These are phyloP conservation scores for Choreutis nemorana DNA, from an alignment of 2,888 invertebrate genomes.

Conservation along the genomic window DNA sequence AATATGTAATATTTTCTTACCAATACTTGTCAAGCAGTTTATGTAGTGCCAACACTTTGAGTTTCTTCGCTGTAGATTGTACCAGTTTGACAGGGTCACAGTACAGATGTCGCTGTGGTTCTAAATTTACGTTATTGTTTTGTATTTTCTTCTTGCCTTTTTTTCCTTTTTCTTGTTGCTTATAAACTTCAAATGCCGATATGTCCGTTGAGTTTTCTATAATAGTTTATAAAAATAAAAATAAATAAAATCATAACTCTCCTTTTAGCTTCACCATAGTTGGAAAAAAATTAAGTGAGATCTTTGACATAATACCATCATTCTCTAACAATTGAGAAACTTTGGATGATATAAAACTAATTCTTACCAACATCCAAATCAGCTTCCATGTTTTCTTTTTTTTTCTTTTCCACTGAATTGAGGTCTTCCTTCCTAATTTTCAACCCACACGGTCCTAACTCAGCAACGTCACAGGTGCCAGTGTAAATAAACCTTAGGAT, in stretches of 20 bases:
- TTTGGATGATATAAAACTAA: neutral
- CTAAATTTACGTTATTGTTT: constrained; percentile 23
- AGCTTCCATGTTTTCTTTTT: constrained; percentile 26
- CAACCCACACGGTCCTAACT: constrained; percentile 54
- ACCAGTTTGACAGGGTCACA: constrained; percentile 65
- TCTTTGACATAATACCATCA: no score
- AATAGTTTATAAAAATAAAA: constrained; percentile 4
- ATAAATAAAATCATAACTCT: neutral
- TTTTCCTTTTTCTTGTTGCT: constrained; percentile 21
- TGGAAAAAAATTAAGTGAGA: no score
- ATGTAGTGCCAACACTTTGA: constrained; percentile 57
- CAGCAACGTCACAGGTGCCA: constrained; percentile 69
- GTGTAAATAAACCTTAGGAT: constrained; percentile 74
- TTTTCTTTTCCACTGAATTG: constrained; percentile 25
- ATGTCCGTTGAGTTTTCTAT: constrained; percentile 45
- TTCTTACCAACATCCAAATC: constrained; percentile 39
- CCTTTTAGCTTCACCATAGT: neutral
- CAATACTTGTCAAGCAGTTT: constrained; percentile 58
- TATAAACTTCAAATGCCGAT: constrained; percentile 61
- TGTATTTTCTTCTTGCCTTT: constrained; percentile 15
- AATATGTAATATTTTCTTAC: constrained; percentile 23
- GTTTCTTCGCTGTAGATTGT: constrained; percentile 62
- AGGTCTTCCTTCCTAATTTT: constrained; percentile 52
- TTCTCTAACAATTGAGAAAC: no score
- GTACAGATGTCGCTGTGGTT: constrained; percentile 21